phyloP scores from a whole-genome alignment of 2,113 vertebrate genomes.

The Channa maculata region DNA sequence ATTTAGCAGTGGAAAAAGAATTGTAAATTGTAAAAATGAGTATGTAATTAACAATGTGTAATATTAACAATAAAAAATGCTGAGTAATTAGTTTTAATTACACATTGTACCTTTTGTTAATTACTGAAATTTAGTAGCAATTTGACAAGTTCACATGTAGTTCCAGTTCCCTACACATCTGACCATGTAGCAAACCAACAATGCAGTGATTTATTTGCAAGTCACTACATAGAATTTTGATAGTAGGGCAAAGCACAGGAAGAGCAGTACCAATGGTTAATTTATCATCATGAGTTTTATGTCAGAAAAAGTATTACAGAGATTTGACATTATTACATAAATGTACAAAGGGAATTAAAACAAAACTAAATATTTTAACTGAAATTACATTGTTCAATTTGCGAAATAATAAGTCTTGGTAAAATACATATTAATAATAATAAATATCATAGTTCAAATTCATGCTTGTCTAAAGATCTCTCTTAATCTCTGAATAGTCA shows the following conservation, averaged over 20 bases:
- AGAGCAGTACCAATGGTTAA: conserved; percentile 10
- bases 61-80: no score
- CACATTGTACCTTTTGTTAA: neutral
- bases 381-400: neutral
- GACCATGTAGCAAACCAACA: neutral
- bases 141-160: neutral
- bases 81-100: neutral
- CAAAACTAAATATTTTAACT: neutral
- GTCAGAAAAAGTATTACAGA: conserved; percentile 19
- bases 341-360: neutral
- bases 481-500: neutral
- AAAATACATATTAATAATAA: neutral
- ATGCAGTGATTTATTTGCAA: conserved; percentile 7
- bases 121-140: neutral
- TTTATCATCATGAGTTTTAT: conserved; percentile 15
- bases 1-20: no score
- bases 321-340: conserved; percentile 1
- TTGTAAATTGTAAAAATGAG: no score
- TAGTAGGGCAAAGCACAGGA: neutral
- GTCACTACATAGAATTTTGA: neutral
- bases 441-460: neutral
- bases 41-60: no score
- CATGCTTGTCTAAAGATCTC: neutral
- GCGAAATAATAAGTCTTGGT: no score
- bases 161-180: neutral